Conservation (phyloP, 2,888 invertebrate genomes). For the Habrosyne pyritoides region DNA sequence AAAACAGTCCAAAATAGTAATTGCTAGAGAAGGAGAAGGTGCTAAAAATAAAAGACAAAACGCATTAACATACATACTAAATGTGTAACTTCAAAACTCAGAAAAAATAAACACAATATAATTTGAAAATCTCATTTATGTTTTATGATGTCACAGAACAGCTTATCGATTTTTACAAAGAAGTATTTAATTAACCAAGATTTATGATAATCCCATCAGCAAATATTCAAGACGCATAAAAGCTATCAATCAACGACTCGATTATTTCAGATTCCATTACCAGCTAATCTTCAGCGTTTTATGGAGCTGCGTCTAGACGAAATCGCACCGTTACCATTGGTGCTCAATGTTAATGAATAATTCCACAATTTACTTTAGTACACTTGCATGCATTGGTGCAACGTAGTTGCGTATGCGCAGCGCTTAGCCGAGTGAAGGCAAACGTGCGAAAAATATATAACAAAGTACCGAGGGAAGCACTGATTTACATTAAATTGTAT, state of each 20-base stretch:
- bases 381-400: slow-evolving; percentile 56
- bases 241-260: slow-evolving; percentile 28
- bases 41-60: too few species aligned
- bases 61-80: too few species aligned
- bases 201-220: background rate
- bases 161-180: background rate
- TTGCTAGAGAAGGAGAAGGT: too few species aligned
- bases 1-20: too few species aligned
- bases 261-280: slow-evolving; percentile 29
- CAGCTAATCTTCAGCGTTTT: slow-evolving; percentile 38
- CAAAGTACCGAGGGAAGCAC: slow-evolving; percentile 42
- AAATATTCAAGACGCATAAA: slow-evolving; percentile 27
- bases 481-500: slow-evolving; percentile 42
- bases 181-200: background rate
- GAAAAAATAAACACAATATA: too few species aligned
- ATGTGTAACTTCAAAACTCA: too few species aligned
- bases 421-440: slow-evolving; percentile 27
- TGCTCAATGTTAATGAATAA: slow-evolving; percentile 56
- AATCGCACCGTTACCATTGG: slow-evolving; percentile 31
- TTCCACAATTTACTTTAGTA: slow-evolving; percentile 53
- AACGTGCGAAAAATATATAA: slow-evolving; percentile 55
- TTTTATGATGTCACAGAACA: background rate
- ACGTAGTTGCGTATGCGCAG: slow-evolving; percentile 50
- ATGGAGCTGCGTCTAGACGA: slow-evolving; percentile 42
- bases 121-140: too few species aligned